Evolutionary conservation across 2,113 vertebrate genomes (phyloP).

Genomic region (Callithrix jacchus): DNA sequence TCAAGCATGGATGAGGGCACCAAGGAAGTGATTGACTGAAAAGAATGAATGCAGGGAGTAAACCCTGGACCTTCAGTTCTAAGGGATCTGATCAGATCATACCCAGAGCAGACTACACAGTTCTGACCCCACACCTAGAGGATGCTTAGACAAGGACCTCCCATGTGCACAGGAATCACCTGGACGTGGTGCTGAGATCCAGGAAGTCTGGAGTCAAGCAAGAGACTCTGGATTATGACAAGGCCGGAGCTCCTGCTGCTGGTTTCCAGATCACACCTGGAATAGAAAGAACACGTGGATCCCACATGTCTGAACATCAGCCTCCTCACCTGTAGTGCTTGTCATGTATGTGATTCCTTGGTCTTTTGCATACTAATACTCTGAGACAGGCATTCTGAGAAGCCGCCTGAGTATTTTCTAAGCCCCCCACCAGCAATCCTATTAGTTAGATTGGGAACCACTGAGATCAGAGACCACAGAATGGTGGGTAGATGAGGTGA

Average conservation of each 20-base stretch:
- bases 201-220: fast-evolving
- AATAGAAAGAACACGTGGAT: fast-evolving
- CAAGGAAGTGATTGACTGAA: background rate
- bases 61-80: background rate
- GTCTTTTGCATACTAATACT: background rate
- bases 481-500: fast-evolving
- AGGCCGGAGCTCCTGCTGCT: background rate
- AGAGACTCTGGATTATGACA: background rate
- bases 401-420: background rate
- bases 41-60: background rate
- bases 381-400: fast-evolving
- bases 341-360: background rate
- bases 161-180: background rate
- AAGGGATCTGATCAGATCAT: background rate
- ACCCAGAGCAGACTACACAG: background rate
- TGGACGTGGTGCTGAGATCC: background rate
- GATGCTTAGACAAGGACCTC: fast-evolving
- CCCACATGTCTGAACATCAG: background rate
- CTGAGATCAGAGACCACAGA: background rate
- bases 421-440: background rate
- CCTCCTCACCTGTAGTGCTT: background rate
- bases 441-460: background rate
- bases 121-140: fast-evolving
- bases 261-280: background rate
- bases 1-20: background rate